These are phyloP conservation scores for Dione vanillae DNA, from an alignment of 2,888 invertebrate genomes.

Conservation along the genomic window DNA sequence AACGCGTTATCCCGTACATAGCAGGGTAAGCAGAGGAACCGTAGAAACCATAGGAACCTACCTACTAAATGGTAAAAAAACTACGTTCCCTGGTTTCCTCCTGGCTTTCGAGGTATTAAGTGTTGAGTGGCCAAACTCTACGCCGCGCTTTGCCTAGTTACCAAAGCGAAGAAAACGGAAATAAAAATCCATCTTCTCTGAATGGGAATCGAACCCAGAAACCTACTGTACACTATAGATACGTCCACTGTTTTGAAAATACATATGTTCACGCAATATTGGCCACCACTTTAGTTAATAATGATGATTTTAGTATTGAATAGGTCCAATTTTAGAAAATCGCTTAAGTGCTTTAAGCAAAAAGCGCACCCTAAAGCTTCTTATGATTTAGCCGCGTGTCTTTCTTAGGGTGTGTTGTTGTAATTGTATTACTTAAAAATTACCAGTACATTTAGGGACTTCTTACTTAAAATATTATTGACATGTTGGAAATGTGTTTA, in stretches of 20 bases:
- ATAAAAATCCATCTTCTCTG: too few relatives aligned
- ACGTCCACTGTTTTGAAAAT: background rate
- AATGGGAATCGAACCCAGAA: too few relatives aligned
- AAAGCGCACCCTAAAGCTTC: conserved; percentile 46
- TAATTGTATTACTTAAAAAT: background rate
- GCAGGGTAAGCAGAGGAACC: too few relatives aligned
- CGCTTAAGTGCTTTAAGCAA: conserved; percentile 50
- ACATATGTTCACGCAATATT: conserved; percentile 11
- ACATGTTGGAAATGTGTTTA: background rate
- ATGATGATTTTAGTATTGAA: conserved; percentile 30
- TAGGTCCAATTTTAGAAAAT: conserved; percentile 38
- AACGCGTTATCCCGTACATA: too few relatives aligned
- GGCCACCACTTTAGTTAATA: conserved; percentile 23
- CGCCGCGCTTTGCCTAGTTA: too few relatives aligned
- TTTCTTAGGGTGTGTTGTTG: conserved; percentile 3
- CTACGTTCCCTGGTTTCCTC: too few relatives aligned
- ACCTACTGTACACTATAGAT: too few relatives aligned
- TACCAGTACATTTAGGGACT: background rate
- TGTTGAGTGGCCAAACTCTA: too few relatives aligned
- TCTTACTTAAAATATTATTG: background rate
- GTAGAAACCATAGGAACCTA: too few relatives aligned
- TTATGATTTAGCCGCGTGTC: conserved; percentile 60
- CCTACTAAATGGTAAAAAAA: too few relatives aligned
- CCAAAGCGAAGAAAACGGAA: too few relatives aligned
- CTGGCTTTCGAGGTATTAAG: too few relatives aligned